Conservation (phyloP, 2,888 invertebrate genomes). For the Polia nebulosa region DNA sequence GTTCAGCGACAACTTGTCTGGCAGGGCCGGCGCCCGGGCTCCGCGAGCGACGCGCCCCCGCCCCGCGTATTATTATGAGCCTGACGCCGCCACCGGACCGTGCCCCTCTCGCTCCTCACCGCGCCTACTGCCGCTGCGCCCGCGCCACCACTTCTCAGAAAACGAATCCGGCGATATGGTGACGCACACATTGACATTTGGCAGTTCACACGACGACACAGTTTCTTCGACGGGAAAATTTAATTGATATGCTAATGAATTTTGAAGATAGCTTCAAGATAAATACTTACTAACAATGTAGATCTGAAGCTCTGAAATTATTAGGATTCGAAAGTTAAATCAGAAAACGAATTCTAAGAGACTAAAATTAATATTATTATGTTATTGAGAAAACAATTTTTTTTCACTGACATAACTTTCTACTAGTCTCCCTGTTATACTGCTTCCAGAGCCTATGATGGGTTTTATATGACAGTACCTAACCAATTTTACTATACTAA, state of each 20-base stretch:
- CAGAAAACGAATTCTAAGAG: neutral
- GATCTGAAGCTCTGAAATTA: neutral
- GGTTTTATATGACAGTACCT: no score
- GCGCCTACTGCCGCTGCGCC: conserved; percentile 73
- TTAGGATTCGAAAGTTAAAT: conserved; percentile 2
- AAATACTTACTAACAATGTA: conserved; percentile 1
- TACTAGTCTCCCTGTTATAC: conserved; percentile 8
- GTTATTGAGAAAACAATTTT: conserved; percentile 6
- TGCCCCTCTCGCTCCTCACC: conserved; percentile 65
- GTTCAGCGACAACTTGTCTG: conserved; percentile 90
- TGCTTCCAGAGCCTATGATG: neutral
- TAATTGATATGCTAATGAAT: conserved; percentile 48
- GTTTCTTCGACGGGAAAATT: conserved; percentile 63
- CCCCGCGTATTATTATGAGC: conserved; percentile 78
- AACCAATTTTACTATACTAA: neutral
- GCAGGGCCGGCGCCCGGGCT: conserved; percentile 78
- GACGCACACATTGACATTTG: conserved; percentile 73
- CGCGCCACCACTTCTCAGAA: conserved; percentile 85
- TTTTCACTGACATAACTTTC: neutral
- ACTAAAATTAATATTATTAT: no score
- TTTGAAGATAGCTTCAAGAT: conserved; percentile 23
- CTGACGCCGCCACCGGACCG: conserved; percentile 75
- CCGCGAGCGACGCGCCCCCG: conserved; percentile 62
- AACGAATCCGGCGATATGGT: conserved; percentile 74
- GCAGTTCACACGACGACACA: conserved; percentile 68